Evolutionary conservation across 2,797 vertebrate genomes (phyloP), one percentile per base, ranked within the genome.

Genomic region (Hydrolagus colliei): DNA sequence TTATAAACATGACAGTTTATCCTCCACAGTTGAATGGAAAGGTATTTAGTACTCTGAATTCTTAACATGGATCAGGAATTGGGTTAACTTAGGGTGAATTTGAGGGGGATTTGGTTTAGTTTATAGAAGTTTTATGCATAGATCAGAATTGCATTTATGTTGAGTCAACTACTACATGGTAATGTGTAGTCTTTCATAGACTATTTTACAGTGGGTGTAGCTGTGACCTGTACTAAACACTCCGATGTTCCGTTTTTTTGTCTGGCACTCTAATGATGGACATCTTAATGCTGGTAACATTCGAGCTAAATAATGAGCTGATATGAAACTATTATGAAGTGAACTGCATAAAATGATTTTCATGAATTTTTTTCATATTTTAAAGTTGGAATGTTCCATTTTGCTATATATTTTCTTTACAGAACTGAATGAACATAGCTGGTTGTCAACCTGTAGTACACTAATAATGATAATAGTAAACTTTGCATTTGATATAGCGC

Each of bases 331-430:
- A n/a, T 52, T 52, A 41, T 71, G 65, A 35, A 84, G 18, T 71
- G 52, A 71, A 32, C 32, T 41, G 3, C 32, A 84, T 12, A 35
- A 80, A 65, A 63, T 52, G 32, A 61, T 52, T 52, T 52, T 3
- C 2, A 52, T 52, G 6, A 52, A 52, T 52, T 52, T 0, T 52
- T 52, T 52, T 52, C 41, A 52, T 52, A 52, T 52, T 52, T 52
- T 3, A 6, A 52, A 52, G 41, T 84, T 71, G 18, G 14, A 18
- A 41, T 84, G 41, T 84, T 68, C 18, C 41, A n/a, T 71, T 82
- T 80, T 52, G 41, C 61, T 82, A n/a, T 20, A 35, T 71, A 84
- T 84, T 84, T 82, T 71, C 35, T 11, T 67, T 71, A 16, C 32
- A 84, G 41, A 84, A 84, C 65, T 12, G 32, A 52, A 68, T 41